These are phyloP conservation scores for Chrysopa pallens DNA, from an alignment of 1,140 invertebrate species.

Conservation along the genomic window DNA sequence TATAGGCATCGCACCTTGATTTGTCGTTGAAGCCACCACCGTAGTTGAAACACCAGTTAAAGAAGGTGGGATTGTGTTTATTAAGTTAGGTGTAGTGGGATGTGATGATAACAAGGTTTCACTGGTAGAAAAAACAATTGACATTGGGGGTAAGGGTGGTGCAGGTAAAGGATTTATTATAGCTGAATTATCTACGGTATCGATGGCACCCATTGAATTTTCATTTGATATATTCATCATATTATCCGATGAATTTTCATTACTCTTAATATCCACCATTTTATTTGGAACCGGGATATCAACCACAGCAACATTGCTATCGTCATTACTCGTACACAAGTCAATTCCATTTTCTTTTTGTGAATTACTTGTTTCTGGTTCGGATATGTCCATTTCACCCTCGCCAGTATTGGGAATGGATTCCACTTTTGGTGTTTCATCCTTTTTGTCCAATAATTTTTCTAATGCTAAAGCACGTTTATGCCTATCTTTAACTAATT, in stretches of 20 bases:
- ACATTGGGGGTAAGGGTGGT: background rate
- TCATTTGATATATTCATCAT: background rate
- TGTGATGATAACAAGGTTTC: no score
- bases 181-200: background rate
- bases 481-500: constrained; percentile 67
- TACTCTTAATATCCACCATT: background rate
- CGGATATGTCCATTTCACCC: constrained; percentile 8
- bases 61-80: no score
- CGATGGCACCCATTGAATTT: background rate
- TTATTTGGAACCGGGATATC: constrained; percentile 40
- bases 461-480: constrained; percentile 56
- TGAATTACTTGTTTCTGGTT: background rate
- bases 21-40: no score
- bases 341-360: constrained; percentile 13
- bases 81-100: no score
- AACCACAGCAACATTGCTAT: constrained; percentile 25
- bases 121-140: background rate
- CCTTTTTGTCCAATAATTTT: constrained; percentile 39
- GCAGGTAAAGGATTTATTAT: background rate
- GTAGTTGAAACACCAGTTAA: no score
- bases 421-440: constrained; percentile 24
- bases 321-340: constrained; percentile 7
- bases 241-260: background rate
- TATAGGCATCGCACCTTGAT: no score
- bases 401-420: constrained; percentile 11